These are phyloP conservation scores for Eciton burchellii DNA, from an alignment of 1,140 invertebrate species.

Conservation along the genomic window DNA sequence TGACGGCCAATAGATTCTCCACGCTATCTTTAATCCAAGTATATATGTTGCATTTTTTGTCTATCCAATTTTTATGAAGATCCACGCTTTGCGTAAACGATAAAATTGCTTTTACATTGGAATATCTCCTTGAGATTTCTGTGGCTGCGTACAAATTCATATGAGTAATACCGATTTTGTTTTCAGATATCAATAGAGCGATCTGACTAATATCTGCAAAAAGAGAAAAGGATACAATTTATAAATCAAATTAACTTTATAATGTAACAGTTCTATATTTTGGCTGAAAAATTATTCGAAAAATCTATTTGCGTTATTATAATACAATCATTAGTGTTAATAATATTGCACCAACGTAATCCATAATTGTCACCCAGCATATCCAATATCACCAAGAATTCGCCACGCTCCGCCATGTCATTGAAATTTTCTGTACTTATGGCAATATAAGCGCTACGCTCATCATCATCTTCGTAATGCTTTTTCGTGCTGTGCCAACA, in stretches of 20 bases:
- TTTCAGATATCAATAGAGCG: slow-evolving; percentile 63
- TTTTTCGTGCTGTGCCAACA: slow-evolving; percentile 75
- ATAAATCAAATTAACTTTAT: neutral
- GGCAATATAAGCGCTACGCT: slow-evolving; percentile 66
- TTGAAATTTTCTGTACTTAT: slow-evolving; percentile 72
- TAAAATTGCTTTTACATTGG: slow-evolving; percentile 73
- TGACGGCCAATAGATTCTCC: slow-evolving; percentile 68
- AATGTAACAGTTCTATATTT: no score
- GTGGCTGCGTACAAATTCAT: slow-evolving; percentile 74
- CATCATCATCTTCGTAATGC: slow-evolving; percentile 32
- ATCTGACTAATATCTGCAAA: slow-evolving; percentile 73
- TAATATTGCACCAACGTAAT: slow-evolving; percentile 73
- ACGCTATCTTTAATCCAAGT: slow-evolving; percentile 72
- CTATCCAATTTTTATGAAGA: slow-evolving; percentile 74
- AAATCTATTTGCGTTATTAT: no score
- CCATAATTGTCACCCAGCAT: slow-evolving; percentile 77
- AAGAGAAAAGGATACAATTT: neutral
- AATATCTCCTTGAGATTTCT: slow-evolving; percentile 73
- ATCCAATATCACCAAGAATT: slow-evolving; percentile 77
- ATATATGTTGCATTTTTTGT: slow-evolving; percentile 75
- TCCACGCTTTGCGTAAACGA: slow-evolving; percentile 70
- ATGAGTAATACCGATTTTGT: slow-evolving; percentile 78
- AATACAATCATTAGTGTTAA: neutral
- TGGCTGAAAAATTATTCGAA: no score
- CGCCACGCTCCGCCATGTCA: slow-evolving; percentile 69